Conservation (phyloP, 30 jellyfish, hydroid and myxozoan genomes). For the Morbakka virulenta region DNA sequence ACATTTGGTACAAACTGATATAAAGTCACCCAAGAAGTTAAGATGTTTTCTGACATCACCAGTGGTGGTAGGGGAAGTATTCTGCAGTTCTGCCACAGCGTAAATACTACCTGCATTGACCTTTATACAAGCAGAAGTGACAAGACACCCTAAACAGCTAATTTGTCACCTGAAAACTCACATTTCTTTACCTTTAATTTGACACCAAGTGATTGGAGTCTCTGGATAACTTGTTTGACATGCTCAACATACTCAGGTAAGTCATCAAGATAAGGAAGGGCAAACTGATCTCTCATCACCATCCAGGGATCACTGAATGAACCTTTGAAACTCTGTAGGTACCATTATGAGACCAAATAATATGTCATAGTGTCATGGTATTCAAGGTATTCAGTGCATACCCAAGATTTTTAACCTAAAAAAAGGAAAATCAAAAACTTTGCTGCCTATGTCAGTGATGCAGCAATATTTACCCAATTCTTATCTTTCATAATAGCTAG, state of each 20-base stretch:
- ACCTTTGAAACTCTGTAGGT: slow-evolving; percentile 51
- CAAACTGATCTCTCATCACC: slow-evolving; percentile 56
- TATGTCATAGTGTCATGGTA: too few species aligned
- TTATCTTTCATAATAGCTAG: too few species aligned
- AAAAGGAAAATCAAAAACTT: too few species aligned
- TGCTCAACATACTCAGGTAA: slow-evolving; percentile 20
- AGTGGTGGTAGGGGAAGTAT: too few species aligned
- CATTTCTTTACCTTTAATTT: slow-evolving; percentile 47
- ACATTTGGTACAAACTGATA: too few species aligned
- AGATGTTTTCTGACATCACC: too few species aligned
- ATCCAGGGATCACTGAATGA: slow-evolving; percentile 16
- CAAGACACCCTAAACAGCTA: slow-evolving; percentile 29
- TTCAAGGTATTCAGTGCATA: too few species aligned
- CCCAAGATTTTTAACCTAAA: too few species aligned
- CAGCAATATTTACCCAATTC: too few species aligned
- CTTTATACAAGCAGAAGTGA: slow-evolving; percentile 13
- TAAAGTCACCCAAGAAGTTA: too few species aligned
- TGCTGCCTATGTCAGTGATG: too few species aligned
- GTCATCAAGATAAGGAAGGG: slow-evolving; percentile 53
- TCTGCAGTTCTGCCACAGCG: too few species aligned
- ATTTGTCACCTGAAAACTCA: slow-evolving; percentile 19
- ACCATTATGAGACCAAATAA: slow-evolving; percentile 39
- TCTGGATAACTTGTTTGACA: slow-evolving; percentile 20
- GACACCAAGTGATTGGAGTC: slow-evolving; percentile 19
- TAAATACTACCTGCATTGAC: slow-evolving; percentile 18